Evolutionary conservation across 1,140 invertebrate genomes (phyloP).

Genomic region (Sitodiplosis mosellana): DNA sequence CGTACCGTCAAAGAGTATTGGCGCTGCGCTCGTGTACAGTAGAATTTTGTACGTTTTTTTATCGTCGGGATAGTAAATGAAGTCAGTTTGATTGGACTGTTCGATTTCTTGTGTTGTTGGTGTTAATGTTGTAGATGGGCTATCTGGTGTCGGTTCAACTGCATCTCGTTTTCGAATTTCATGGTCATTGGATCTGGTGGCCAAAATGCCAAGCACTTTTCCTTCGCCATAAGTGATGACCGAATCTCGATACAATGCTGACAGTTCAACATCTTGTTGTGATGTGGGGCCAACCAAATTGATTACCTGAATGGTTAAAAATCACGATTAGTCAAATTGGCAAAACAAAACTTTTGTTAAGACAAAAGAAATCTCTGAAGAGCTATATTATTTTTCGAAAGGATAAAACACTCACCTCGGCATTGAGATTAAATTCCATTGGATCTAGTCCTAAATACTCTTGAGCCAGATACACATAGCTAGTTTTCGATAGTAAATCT

Average conservation of each 20-base stretch:
- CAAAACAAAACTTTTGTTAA: constrained; percentile 1
- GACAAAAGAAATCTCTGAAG: constrained; percentile 2
- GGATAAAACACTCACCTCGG: constrained; percentile 11
- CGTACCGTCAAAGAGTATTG: no score
- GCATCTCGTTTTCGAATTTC: constrained; percentile 16
- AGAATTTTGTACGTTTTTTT: no score
- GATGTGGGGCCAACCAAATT: constrained; percentile 32
- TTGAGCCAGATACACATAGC: constrained; percentile 29
- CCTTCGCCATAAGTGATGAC: constrained; percentile 32
- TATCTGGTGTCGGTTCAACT: neutral
- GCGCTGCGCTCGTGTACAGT: no score
- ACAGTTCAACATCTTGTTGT: constrained; percentile 33
- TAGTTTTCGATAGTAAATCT: constrained; percentile 20
- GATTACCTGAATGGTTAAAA: constrained; percentile 26
- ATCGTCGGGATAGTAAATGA: no score
- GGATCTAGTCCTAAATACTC: constrained; percentile 32
- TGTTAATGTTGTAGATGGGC: constrained; percentile 5
- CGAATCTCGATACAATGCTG: constrained; percentile 30
- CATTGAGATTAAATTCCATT: constrained; percentile 25
- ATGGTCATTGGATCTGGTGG: constrained; percentile 22
- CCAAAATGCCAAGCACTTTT: constrained; percentile 32
- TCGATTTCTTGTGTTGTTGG: constrained; percentile 10
- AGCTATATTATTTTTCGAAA: constrained; percentile 4
- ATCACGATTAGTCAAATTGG: no score
- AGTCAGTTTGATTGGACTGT: no score